Evolutionary conservation across 2,888 invertebrate species (phyloP).

Genomic region (Watsonalla binaria): DNA sequence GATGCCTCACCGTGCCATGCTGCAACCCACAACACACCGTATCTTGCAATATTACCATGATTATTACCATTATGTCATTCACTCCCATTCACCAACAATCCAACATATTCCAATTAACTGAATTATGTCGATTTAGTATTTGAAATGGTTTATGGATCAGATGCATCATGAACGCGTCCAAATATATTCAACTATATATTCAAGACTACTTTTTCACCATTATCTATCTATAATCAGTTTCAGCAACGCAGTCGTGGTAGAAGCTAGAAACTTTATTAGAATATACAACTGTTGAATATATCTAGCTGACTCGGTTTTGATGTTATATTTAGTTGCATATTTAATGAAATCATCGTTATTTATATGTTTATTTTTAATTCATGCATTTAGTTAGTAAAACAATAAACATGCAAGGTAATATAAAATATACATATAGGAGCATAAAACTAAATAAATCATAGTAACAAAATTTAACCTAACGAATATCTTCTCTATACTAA

Average conservation of each 20-base stretch:
- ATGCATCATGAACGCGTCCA: constrained; percentile 10
- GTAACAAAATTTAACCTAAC: no score
- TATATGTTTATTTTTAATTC: neutral
- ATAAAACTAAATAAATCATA: no score
- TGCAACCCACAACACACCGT: constrained; percentile 53
- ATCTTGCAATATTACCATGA: constrained; percentile 5
- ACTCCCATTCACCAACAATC: neutral
- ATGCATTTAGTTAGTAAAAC: no score
- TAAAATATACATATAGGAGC: no score
- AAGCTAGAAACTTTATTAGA: neutral
- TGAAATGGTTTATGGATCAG: constrained; percentile 2
- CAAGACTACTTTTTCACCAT: neutral
- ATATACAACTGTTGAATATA: neutral
- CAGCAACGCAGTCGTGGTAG: neutral
- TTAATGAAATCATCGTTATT: neutral
- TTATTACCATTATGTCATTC: neutral
- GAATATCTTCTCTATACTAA: no score
- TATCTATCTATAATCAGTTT: no score
- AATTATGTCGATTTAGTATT: neutral
- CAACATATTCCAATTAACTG: neutral
- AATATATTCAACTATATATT: neutral
- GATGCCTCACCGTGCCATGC: constrained; percentile 81
- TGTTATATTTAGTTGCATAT: no score
- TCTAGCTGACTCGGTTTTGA: neutral
- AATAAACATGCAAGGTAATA: no score